phyloP scores from a whole-genome alignment of 2,888 invertebrate species.

The Rhamphomyia laevipes region DNA sequence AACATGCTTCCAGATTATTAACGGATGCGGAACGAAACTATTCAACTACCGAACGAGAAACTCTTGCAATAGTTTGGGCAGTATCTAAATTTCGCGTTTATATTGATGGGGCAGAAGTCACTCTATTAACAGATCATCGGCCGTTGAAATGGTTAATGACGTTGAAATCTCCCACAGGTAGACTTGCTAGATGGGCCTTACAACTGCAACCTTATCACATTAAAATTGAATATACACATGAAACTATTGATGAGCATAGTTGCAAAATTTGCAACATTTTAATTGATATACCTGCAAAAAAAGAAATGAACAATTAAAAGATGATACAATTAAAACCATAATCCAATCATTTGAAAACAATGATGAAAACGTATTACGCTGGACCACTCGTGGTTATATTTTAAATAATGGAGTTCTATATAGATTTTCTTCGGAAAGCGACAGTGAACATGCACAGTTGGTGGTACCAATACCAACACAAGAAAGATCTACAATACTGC shows the following conservation, averaged over 20 bases:
- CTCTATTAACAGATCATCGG: constrained; percentile 35
- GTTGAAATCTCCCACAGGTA: constrained; percentile 29
- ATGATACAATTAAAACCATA: neutral
- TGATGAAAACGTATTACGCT: neutral
- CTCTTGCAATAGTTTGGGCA: constrained; percentile 16
- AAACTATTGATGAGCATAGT: neutral
- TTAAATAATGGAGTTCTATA: constrained; percentile 9
- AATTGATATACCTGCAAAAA: constrained; percentile 7
- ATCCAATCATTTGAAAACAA: neutral
- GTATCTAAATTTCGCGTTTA: constrained; percentile 30
- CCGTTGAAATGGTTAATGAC: constrained; percentile 37
- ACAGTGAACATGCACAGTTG: constrained; percentile 8
- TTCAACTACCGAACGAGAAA: constrained; percentile 32
- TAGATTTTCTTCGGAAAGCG: constrained; percentile 7
- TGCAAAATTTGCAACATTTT: constrained; percentile 1
- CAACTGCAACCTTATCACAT: constrained; percentile 31
- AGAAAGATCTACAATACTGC: constrained; percentile 6
- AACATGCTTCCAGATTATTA: constrained; percentile 17
- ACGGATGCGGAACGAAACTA: constrained; percentile 27
- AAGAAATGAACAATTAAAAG: neutral
- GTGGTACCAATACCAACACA: constrained; percentile 7
- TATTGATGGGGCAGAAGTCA: constrained; percentile 23
- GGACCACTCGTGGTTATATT: neutral
- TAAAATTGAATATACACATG: constrained; percentile 24
- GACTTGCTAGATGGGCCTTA: constrained; percentile 37